These are phyloP conservation scores for Vesta saturnalis DNA, from an alignment of 2,888 invertebrate genomes.

Conservation along the genomic window DNA sequence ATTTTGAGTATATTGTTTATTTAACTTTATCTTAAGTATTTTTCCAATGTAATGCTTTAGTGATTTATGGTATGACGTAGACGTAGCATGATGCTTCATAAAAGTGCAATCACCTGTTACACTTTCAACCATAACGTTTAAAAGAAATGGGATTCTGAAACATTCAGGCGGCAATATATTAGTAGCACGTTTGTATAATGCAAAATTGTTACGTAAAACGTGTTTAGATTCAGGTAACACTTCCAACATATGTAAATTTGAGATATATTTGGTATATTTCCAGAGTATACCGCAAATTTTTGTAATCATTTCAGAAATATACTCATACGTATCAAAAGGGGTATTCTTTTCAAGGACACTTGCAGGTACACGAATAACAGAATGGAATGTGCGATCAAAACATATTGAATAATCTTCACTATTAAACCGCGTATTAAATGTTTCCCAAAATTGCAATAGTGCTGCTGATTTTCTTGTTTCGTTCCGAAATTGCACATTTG, in stretches of 20 bases:
- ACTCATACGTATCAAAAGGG: not conserved
- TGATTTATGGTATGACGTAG: too few species aligned
- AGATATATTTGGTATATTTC: constrained; percentile 21
- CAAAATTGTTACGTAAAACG: not conserved
- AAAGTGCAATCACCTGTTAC: too few species aligned
- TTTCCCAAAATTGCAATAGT: constrained; percentile 22
- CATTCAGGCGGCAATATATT: constrained; percentile 32
- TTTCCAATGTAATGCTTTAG: too few species aligned
- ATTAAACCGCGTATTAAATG: constrained; percentile 12
- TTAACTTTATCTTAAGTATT: not conserved
- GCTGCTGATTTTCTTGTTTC: not conserved
- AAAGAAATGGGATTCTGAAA: constrained; percentile 11
- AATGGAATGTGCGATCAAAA: constrained; percentile 18
- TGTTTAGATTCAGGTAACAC: constrained; percentile 11
- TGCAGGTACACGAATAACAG: constrained; percentile 2
- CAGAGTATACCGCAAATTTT: constrained; percentile 13
- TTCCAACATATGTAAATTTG: constrained; percentile 22
- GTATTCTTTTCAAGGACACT: not conserved
- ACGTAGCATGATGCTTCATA: too few species aligned
- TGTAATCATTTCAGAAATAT: constrained; percentile 1
- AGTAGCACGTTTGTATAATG: constrained; percentile 17
- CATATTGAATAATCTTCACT: not conserved
- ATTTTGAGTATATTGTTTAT: constrained; percentile 9
- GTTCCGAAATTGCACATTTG: not conserved
- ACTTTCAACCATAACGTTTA: constrained; percentile 20